phyloP scores from a whole-genome alignment of 2,888 invertebrate genomes.

The Esperia sulphurella region DNA sequence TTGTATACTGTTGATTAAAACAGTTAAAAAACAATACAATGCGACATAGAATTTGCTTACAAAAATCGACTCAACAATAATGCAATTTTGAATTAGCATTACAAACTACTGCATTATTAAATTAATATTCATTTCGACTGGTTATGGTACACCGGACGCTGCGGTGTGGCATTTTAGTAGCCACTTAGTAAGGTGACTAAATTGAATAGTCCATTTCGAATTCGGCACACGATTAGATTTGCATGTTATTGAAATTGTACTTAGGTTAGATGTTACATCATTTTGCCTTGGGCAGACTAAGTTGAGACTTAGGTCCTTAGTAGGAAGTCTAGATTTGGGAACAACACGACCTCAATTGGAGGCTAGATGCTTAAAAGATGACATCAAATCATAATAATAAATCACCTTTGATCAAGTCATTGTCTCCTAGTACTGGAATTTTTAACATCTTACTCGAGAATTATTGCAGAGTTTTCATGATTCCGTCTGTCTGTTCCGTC shows the following conservation, averaged over 20 bases:
- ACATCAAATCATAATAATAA: no score
- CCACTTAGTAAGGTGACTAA: not conserved
- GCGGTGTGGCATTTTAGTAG: slow-evolving; percentile 1
- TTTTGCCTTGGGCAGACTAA: slow-evolving; percentile 20
- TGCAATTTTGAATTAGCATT: not conserved
- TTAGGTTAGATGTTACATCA: no score
- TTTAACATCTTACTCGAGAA: no score
- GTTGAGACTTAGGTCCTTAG: slow-evolving; percentile 15
- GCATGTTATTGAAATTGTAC: slow-evolving; percentile 1
- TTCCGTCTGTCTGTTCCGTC: no score
- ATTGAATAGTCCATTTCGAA: not conserved
- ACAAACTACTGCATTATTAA: not conserved
- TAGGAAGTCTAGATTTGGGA: slow-evolving; percentile 3
- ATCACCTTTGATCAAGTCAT: no score
- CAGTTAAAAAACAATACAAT: no score
- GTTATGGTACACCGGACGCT: slow-evolving; percentile 2
- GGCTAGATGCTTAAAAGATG: no score
- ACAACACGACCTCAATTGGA: no score
- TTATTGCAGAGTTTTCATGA: no score
- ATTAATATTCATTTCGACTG: not conserved
- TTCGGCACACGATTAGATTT: not conserved
- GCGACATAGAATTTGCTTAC: no score
- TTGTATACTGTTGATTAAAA: no score
- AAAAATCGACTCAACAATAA: not conserved
- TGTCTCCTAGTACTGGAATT: no score